Evolutionary conservation across 2,888 invertebrate genomes (phyloP), one percentile per base, ranked within the genome.

Genomic region (Ecdyonurus torrentis): DNA sequence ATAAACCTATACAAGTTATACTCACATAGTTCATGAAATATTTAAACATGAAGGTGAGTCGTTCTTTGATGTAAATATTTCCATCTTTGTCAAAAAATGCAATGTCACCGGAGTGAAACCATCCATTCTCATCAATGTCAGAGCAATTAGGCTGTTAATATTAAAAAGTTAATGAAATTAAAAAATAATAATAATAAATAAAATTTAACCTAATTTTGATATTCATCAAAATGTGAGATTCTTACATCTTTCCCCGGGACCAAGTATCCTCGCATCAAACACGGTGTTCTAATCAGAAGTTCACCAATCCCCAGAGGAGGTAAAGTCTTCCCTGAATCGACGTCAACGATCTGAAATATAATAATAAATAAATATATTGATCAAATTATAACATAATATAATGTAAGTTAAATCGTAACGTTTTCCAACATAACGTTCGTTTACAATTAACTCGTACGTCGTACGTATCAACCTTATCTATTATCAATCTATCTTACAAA

Each of bases 21-120:
- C 61, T 61, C 25, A 61, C 61, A 53, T 23, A 15, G n/a, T 55
- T 25, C 61, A 61, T 61, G 2, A 53, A 23, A 24, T 61, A 61
- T 24, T 61, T 61, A 23, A 61, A 61, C 25, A 61, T 55, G 24
- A 55, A 61, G 55, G 24, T 61, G 20, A 52, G 24, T 24, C 61
- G 23, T 5, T 61, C 61, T 24, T 53, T 19, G 2, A 61, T 55
- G 23, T 61, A 61, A 7, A 61, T 20, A 24, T 61, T 24, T 19
- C 25, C 61, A 52, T 23, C 25, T 55, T 61, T 55, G 19, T 61
- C 61, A 58, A 61, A 61, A 24, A 61, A 61, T 2, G 15, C 61
- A 23, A 61, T 19, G 23, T 61, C 61, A 20, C 61, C 61, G n/a
- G 61, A 53, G 2, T 61, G 23, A 23, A 61, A 22, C 61, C 61